phyloP scores from a whole-genome alignment of 2,888 invertebrate genomes.

The Selenia dentaria region DNA sequence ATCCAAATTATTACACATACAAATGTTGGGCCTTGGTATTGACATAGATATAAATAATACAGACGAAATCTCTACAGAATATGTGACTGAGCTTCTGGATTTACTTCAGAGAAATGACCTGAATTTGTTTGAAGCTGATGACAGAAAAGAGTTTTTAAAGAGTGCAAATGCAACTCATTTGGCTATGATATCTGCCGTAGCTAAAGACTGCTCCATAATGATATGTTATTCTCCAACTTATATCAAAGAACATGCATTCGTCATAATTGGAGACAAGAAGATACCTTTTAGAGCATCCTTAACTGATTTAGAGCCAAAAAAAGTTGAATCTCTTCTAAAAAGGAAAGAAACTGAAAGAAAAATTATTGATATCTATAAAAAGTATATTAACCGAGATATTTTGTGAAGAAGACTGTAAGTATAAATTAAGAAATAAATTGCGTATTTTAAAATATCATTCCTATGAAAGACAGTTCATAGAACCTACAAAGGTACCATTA shows the following conservation, averaged over 20 bases:
- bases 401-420: constrained; percentile 9
- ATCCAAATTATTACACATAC: constrained; percentile 54
- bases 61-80: constrained; percentile 39
- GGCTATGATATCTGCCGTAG: constrained; percentile 85
- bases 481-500: no score
- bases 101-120: constrained; percentile 42
- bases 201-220: constrained; percentile 89
- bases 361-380: constrained; percentile 55
- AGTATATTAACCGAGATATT: constrained; percentile 28
- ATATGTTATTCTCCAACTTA: constrained; percentile 72
- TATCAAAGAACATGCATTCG: constrained; percentile 42
- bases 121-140: constrained; percentile 38
- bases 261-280: constrained; percentile 55
- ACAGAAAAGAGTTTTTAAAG: constrained; percentile 46
- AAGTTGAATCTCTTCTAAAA: constrained; percentile 58
- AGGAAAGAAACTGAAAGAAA: constrained; percentile 57
- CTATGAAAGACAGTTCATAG: no score
- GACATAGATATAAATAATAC: constrained; percentile 26
- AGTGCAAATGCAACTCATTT: constrained; percentile 42
- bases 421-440: neutral
- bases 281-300: constrained; percentile 83
- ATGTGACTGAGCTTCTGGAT: constrained; percentile 54
- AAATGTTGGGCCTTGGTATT: constrained; percentile 50
- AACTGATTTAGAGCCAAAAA: constrained; percentile 89
- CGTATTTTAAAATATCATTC: no score